Evolutionary conservation across 2,888 invertebrate species (phyloP), one percentile per base, ranked within the genome.

Genomic region (Cyclophora punctaria): DNA sequence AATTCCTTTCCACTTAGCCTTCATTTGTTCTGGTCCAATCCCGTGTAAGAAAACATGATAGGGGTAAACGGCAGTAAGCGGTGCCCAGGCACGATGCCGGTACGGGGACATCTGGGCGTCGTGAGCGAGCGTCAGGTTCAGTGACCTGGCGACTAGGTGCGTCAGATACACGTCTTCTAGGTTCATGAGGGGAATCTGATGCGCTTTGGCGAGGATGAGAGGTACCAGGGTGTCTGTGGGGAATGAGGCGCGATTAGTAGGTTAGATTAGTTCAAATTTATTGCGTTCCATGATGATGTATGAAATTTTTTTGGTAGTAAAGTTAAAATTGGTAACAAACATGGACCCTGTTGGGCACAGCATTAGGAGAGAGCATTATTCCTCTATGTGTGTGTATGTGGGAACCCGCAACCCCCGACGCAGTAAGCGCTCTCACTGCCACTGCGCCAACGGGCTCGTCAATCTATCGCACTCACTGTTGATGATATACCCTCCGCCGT

Each of bases 81-180:
- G 47, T 0, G 73, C 4, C 64, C 57, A 73, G 0, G 53, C 76
- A 20, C 20, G 20, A 20, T 20, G 73, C 46, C 73, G 75, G 55
- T 64, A 75, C 0, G 80, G 80, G 34, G 75, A 79, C 55, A 93
- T 88, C 57, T 92, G 87, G 3, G 78, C 78, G 33, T 90, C 91
- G 61, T 92, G 91, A 3, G 85, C 80, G 44, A 93, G 70, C 3
- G 75, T 80, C 5, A 92, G 78, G 0, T 89, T 83, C 2, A 92
- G 67, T 46, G 83, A 82, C 55, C 90, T 86, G 0, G 93, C 92
- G 2, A 93, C 91, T 5, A 94, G 78, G 7, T 93, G 93, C 0
- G 94, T 93, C n/a, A 92, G 85, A 69, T 91, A 93, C 0, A 94
- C 91, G 65, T 95, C 94, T 74, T 95, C 94, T 48, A 93, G 74